Base-by-base conservation (phyloP, 2,888 invertebrate species). In the Pyrocoelia pectoralis region DNA sequence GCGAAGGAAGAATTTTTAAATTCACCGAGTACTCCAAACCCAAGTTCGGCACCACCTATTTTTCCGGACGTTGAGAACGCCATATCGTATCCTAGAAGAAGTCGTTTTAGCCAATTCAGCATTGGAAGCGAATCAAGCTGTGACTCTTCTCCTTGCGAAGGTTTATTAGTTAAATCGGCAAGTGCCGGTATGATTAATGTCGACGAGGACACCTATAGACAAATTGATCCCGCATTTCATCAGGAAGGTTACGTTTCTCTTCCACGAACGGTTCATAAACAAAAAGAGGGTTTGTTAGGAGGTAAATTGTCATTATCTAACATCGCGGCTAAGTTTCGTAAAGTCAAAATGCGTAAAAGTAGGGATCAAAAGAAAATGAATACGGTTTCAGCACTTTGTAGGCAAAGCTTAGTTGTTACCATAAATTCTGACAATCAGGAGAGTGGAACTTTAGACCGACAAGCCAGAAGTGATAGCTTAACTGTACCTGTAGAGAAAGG, bases 151-250 rank as follows among this genome's bases (percentile, higher is more conserved):
- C 65, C 73, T 40, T 69, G 69, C 77, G 84, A 85, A 54, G 79
- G 83, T 2, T 70, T 83, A 6, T 78, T 90, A n/a, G 85, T 88
- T 0, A 89, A 92, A 72, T 91, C 91, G 24, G 88, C 89, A 0
- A 92, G 92, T 67, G 91, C 88, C 0, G 91, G 91, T n/a, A 90
- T 92, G 87, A 90, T 92, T 59, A 88, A 89, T 70, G 84, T 89
- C 0, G 89, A 89, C 66, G 81, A 85, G 3, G 85, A 86, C 17
- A 83, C 86, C 0, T 89, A 87, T 80, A 85, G 55, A 68, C 82
- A 87, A 68, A 83, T 89, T 12, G 84, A 79, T 70, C 77, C 80
- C 0, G 80, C 79, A 61, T 69, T 77, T 29, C 81, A 81, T 59
- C 74, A 76, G 2, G 81, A 82, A 10, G 83, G 83, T 1, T 85